A percentile compares a stretch with the other conserved stretches of the same genome.
Conservation (phyloP, 2,888 invertebrate species). For the Graphium colonna region DNA sequence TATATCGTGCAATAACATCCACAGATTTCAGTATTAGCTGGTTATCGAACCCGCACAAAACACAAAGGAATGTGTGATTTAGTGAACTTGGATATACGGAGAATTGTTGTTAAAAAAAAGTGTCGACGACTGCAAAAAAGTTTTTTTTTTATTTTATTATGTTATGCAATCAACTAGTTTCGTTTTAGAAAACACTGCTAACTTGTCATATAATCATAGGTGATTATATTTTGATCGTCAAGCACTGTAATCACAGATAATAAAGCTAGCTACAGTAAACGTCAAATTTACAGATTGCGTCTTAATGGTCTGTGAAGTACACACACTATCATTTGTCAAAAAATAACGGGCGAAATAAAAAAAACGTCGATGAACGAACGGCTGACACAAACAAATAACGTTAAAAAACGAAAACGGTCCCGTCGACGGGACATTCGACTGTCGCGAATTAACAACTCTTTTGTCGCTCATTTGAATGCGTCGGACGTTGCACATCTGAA, state of each 20-base stretch:
- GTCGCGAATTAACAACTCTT: conserved; percentile 14
- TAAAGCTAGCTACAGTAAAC: no score
- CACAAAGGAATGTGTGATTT: not conserved
- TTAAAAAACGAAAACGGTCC: not conserved
- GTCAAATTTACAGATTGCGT: no score
- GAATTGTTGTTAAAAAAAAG: not conserved
- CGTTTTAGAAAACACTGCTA: not conserved
- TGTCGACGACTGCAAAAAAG: not conserved
- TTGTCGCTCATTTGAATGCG: conserved; percentile 8
- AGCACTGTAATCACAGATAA: no score
- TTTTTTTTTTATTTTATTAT: no score
- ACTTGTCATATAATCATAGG: not conserved
- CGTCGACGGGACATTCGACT: not conserved
- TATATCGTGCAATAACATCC: not conserved
- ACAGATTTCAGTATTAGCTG: not conserved
- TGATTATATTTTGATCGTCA: no score
- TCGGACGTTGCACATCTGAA: conserved; percentile 2
- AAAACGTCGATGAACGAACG: not conserved
- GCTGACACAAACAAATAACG: not conserved
- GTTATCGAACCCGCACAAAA: not conserved
- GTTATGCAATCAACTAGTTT: not conserved
- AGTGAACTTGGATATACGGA: not conserved
- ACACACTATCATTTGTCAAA: no score
- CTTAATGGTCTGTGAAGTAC: no score
- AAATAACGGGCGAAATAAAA: not conserved